phyloP scores from a whole-genome alignment of 2,797 vertebrate genomes.

The Sebastes minor region DNA sequence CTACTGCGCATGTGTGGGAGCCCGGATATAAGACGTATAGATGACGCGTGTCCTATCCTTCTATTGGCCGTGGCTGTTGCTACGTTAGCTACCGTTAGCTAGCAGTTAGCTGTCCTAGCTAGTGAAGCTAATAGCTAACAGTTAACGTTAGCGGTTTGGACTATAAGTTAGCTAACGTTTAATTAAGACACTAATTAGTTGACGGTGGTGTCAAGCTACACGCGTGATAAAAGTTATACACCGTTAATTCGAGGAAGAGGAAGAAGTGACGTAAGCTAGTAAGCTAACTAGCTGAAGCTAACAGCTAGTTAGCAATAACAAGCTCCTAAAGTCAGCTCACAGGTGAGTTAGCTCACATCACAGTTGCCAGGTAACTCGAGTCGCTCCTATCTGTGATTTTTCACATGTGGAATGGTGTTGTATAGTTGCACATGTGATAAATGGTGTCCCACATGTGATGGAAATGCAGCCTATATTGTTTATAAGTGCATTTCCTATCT shows the following conservation, averaged over 20 bases:
- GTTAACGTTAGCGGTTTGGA: not conserved
- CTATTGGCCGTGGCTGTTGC: too few species aligned
- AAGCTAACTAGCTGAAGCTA: constrained; percentile 52
- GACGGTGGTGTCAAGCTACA: not conserved
- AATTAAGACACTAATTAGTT: not conserved
- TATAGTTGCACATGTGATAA: not conserved
- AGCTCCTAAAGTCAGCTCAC: not conserved
- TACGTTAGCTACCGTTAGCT: not conserved
- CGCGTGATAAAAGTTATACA: not conserved
- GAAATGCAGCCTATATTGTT: not conserved
- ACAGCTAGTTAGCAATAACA: constrained; percentile 30
- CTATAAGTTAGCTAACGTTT: not conserved
- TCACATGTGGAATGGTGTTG: not conserved
- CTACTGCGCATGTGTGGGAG: too few species aligned
- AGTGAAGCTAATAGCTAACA: constrained; percentile 41
- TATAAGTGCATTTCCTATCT: not conserved
- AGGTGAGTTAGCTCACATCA: not conserved
- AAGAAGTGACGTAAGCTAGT: constrained; percentile 6
- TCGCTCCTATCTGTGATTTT: not conserved
- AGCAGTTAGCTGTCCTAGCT: constrained; percentile 34
- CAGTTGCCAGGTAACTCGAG: not conserved
- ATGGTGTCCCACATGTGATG: too few species aligned
- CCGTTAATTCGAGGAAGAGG: not conserved
- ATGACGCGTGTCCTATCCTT: too few species aligned
- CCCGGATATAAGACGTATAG: too few species aligned